Conservation (phyloP, 2,113 vertebrate genomes). For the Ploceus nigricollis region DNA sequence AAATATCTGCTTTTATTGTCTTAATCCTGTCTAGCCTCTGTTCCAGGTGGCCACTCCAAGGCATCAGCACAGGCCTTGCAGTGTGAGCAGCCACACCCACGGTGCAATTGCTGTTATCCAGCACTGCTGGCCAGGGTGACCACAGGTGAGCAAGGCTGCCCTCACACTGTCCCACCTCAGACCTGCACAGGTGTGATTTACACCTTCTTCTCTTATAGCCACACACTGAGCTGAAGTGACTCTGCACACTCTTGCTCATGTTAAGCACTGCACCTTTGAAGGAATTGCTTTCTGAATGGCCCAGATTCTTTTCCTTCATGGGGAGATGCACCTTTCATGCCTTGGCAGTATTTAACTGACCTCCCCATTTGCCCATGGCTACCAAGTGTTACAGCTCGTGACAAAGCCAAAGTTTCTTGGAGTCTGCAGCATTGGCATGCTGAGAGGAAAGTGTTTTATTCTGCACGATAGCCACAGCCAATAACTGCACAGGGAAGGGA, state of each 20-base stretch:
- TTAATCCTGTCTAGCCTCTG: too few species aligned
- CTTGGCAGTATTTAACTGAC: background rate
- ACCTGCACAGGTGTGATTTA: background rate
- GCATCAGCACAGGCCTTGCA: background rate
- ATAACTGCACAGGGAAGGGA: background rate
- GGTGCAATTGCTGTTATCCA: fast-evolving
- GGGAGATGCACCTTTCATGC: background rate
- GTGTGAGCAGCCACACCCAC: background rate
- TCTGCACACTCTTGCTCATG: background rate
- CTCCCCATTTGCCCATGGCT: too few species aligned
- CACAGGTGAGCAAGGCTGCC: background rate
- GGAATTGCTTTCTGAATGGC: background rate
- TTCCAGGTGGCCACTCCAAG: background rate
- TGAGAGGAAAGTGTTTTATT: background rate
- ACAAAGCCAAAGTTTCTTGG: background rate
- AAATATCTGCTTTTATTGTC: background rate
- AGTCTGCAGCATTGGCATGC: background rate
- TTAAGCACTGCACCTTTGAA: background rate
- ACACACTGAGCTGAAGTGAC: background rate
- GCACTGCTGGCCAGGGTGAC: fast-evolving
- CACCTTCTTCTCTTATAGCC: background rate
- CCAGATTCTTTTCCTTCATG: background rate
- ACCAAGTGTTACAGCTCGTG: background rate
- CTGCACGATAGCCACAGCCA: background rate
- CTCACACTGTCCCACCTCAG: background rate